Evolutionary conservation across 1,140 invertebrate genomes (phyloP).

Genomic region (Calycopis cecrops): DNA sequence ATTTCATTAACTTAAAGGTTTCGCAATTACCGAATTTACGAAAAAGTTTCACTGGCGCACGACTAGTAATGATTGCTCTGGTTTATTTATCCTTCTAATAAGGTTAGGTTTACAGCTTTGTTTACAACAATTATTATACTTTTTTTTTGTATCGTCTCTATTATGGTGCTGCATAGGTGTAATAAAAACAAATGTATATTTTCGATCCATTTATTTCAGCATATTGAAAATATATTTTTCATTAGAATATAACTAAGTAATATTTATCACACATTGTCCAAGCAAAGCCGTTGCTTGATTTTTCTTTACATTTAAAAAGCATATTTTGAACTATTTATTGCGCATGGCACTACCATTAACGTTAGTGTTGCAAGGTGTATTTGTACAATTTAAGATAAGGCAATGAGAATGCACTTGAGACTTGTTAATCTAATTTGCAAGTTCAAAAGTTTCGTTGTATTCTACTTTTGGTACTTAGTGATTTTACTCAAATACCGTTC

Average conservation of each 20-base stretch:
- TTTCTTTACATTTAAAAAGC: constrained; percentile 8
- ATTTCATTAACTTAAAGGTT: too few relatives aligned
- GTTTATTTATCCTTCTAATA: too few relatives aligned
- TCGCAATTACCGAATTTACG: too few relatives aligned
- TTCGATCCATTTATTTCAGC: constrained; percentile 17
- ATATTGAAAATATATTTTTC: constrained; percentile 23
- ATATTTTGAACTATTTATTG: constrained; percentile 16
- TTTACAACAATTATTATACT: too few relatives aligned
- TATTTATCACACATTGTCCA: constrained; percentile 15
- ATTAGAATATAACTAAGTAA: constrained; percentile 1
- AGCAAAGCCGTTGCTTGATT: background rate
- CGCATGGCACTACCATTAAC: constrained; percentile 11
- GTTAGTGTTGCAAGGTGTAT: background rate
- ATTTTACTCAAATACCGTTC: too few relatives aligned
- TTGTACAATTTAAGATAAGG: constrained; percentile 2
- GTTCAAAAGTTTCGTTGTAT: background rate
- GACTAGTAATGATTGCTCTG: too few relatives aligned
- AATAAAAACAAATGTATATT: background rate
- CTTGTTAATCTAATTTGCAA: background rate
- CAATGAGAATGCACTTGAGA: background rate
- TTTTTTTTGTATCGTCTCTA: too few relatives aligned
- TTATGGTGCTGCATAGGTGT: too few relatives aligned
- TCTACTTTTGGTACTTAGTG: too few relatives aligned
- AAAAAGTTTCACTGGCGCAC: too few relatives aligned
- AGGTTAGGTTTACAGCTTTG: too few relatives aligned